Evolutionary conservation across 2,797 vertebrate species (phyloP).

Genomic region (Acanthurus leucopareius): DNA sequence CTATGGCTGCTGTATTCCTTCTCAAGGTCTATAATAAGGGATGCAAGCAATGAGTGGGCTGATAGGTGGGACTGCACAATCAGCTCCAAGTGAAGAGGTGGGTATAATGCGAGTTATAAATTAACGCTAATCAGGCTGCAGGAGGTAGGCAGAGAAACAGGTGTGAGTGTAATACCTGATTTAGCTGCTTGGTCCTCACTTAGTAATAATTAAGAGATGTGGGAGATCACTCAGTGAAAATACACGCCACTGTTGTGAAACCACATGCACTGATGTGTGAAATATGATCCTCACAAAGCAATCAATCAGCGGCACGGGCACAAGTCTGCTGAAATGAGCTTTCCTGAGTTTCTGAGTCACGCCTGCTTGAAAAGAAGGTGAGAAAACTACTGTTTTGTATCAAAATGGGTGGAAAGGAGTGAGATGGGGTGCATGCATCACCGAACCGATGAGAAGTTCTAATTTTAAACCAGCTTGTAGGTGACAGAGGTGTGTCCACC

Average conservation of each 20-base stretch:
- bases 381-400: constrained; percentile 19
- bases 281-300: constrained; percentile 40
- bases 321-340: constrained; percentile 14
- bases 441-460: constrained; percentile 39
- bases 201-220: constrained; percentile 49
- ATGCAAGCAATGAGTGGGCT: constrained; percentile 28
- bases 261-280: constrained; percentile 33
- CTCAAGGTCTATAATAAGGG: constrained; percentile 60
- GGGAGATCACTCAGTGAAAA: constrained; percentile 38
- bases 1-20: constrained; percentile 37
- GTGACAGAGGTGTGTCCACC: constrained; percentile 58
- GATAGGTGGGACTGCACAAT: constrained; percentile 38
- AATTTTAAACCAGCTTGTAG: constrained; percentile 17
- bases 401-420: not conserved
- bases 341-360: constrained; percentile 19
- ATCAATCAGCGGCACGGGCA: constrained; percentile 35
- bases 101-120: constrained; percentile 45
- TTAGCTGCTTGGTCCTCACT: constrained; percentile 20
- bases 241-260: constrained; percentile 43
- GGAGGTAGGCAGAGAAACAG: constrained; percentile 32
- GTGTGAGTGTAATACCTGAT: constrained; percentile 36
- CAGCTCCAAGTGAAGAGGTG: constrained; percentile 40
- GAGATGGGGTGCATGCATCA: constrained; percentile 31
- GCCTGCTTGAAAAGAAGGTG: constrained; percentile 11
- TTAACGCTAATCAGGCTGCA: constrained; percentile 49